Conservation (phyloP, 2,113 vertebrate species). For the Athene noctua region DNA sequence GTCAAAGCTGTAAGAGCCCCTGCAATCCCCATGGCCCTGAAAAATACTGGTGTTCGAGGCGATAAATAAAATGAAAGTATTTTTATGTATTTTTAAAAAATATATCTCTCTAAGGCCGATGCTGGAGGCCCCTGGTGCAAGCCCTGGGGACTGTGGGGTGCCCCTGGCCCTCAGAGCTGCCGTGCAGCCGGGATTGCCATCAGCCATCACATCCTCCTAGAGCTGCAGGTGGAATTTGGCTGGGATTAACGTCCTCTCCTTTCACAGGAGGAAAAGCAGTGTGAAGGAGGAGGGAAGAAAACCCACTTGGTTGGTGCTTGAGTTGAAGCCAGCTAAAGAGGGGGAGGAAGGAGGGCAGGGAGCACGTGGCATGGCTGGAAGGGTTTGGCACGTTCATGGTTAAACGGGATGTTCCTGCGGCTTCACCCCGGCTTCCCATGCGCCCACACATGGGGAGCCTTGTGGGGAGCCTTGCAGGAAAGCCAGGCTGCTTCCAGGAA, state of each 20-base stretch:
- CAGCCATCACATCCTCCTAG: not conserved
- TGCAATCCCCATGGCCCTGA: not conserved
- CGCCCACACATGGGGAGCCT: not conserved
- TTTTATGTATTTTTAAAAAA: not conserved
- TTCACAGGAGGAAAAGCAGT: not conserved
- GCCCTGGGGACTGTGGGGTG: not conserved
- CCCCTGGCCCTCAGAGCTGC: not conserved
- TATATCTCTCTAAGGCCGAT: not conserved
- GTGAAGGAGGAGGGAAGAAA: not conserved
- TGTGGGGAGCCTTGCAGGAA: not conserved
- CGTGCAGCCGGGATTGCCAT: rapidly evolving
- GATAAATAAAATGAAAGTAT: not conserved
- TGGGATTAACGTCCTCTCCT: not conserved
- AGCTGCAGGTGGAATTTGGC: not conserved
- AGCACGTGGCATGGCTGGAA: not conserved
- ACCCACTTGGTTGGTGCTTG: not conserved
- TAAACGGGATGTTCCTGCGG: not conserved
- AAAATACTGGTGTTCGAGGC: not conserved
- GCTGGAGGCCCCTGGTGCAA: not conserved
- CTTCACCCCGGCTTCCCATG: not conserved
- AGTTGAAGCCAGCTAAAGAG: rapidly evolving
- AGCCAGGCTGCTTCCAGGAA: not conserved
- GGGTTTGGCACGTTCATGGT: rapidly evolving
- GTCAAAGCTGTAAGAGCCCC: not conserved
- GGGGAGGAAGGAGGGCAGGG: not conserved